These are phyloP conservation scores for Opisthograptis luteolata DNA, from an alignment of 2,888 invertebrate species.

Conservation along the genomic window DNA sequence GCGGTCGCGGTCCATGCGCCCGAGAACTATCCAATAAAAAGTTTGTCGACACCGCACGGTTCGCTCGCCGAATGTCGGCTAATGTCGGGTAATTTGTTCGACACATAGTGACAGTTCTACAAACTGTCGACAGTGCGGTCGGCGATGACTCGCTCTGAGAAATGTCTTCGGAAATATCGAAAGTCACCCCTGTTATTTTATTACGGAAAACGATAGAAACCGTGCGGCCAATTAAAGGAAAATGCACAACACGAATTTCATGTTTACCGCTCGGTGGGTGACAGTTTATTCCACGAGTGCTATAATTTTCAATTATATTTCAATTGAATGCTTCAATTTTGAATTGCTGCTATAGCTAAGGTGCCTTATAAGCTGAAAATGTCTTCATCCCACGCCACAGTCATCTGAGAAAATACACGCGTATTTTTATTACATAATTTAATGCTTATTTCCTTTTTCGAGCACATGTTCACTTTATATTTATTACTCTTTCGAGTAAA, in stretches of 20 bases:
- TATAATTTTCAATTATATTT: constrained; percentile 71
- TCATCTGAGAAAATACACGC: constrained; percentile 43
- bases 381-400: constrained; percentile 55
- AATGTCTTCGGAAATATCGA: constrained; percentile 50
- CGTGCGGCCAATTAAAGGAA: constrained; percentile 69
- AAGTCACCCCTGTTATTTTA: constrained; percentile 42
- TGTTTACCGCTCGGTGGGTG: constrained; percentile 59
- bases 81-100: constrained; percentile 57
- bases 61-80: constrained; percentile 45
- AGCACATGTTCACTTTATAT: constrained; percentile 30
- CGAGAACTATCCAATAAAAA: constrained; percentile 57
- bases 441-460: constrained; percentile 25
- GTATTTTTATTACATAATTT: constrained; percentile 39
- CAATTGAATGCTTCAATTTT: constrained; percentile 52
- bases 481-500: constrained; percentile 29
- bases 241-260: constrained; percentile 66
- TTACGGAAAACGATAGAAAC: constrained; percentile 44
- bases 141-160: constrained; percentile 50
- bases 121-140: constrained; percentile 41
- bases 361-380: constrained; percentile 50
- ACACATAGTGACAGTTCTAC: constrained; percentile 52
- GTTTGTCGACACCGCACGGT: constrained; percentile 51
- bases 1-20: constrained; percentile 42
- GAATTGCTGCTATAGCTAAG: constrained; percentile 46
- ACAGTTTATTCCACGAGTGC: constrained; percentile 62